Conservation (phyloP, 92 coral and sea anemone species). For the Zoanthus solanderi region DNA sequence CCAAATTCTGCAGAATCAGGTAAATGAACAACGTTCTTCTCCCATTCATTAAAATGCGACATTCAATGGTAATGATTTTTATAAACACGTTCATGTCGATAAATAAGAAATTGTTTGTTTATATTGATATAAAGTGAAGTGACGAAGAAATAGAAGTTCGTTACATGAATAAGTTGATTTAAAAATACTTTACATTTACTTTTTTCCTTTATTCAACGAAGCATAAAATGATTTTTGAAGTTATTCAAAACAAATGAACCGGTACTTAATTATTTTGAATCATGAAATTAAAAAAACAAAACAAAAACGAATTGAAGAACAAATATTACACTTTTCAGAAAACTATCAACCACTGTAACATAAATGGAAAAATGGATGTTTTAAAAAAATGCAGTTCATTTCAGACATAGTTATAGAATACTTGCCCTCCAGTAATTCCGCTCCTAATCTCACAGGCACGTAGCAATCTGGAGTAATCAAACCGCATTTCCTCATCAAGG, state of each 20-base stretch:
- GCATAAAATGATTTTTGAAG: constrained; percentile 36
- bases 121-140: no score
- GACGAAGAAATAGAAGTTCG: no score
- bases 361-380: no score
- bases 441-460: no score
- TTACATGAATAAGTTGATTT: neutral
- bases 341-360: no score
- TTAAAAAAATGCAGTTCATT: no score
- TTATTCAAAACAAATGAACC: neutral
- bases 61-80: neutral
- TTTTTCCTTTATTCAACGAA: constrained; percentile 2
- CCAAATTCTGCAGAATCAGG: constrained; percentile 16
- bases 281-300: neutral
- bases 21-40: neutral
- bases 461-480: no score
- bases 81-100: no score
- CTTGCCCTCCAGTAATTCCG: no score
- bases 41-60: neutral
- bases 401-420: no score
- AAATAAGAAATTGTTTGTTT: neutral
- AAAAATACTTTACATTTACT: neutral
- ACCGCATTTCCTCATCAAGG: no score
- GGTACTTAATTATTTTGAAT: neutral
- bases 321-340: no score
- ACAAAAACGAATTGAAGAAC: neutral